Percentiles rank a stretch among this genome's conserved stretches.
These are phyloP conservation scores for Haplochromis vanheusdeni DNA, from an alignment of 2,113 vertebrate species.

Conservation along the genomic window DNA sequence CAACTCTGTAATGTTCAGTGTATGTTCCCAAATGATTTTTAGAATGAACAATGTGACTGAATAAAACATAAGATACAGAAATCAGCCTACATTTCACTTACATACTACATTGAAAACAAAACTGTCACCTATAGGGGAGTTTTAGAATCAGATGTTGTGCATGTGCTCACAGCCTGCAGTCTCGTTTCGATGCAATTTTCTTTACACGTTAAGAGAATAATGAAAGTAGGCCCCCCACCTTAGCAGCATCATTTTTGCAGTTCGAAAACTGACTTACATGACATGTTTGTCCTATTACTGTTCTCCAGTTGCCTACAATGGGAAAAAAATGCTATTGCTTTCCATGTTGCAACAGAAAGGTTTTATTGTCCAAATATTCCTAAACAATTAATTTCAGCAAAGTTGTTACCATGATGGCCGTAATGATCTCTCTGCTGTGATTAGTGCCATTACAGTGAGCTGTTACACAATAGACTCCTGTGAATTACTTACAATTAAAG, in stretches of 20 bases:
- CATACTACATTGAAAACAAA: not conserved
- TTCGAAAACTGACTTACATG: not conserved
- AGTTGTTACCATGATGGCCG: not conserved
- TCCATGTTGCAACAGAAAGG: not conserved
- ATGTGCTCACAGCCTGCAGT: accelerated
- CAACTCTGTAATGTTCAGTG: not conserved
- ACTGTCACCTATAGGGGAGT: not conserved
- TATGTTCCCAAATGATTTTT: not conserved
- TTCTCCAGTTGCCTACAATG: not conserved
- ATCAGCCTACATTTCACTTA: not conserved
- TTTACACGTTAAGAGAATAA: not conserved
- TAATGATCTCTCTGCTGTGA: not conserved
- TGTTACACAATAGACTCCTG: not conserved
- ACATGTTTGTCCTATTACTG: not conserved
- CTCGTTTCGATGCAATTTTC: not conserved
- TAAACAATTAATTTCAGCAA: not conserved
- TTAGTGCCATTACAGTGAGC: not conserved
- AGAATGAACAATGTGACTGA: not conserved
- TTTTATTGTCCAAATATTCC: not conserved
- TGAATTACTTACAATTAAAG: not conserved
- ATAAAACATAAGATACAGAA: not conserved
- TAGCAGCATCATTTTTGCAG: not conserved
- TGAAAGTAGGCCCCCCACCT: accelerated
- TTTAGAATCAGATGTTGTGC: not conserved
- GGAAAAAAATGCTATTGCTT: not conserved